phyloP scores from a whole-genome alignment of 1,140 invertebrate species.

The Solen grandis region DNA sequence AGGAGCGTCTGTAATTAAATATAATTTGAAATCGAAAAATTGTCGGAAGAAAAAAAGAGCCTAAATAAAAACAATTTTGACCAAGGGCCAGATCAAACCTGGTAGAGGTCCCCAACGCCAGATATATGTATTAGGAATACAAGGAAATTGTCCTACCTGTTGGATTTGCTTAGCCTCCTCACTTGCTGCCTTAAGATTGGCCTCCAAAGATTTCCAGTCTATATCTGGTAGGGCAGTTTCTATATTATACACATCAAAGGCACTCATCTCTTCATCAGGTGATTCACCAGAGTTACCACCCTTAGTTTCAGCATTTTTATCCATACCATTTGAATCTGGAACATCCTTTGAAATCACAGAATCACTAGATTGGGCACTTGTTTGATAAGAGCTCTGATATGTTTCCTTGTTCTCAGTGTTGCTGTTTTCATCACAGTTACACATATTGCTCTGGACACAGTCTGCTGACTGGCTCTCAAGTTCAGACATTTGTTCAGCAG shows the following conservation, averaged over 20 bases:
- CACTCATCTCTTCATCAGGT: conserved; percentile 4
- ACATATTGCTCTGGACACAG: neutral
- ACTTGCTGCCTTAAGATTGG: conserved; percentile 33
- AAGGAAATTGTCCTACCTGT: too few relatives aligned
- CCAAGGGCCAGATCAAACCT: too few relatives aligned
- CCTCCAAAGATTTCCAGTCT: conserved; percentile 44
- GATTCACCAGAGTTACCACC: neutral
- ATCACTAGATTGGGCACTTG: neutral
- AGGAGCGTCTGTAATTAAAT: too few relatives aligned
- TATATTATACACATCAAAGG: conserved; percentile 59
- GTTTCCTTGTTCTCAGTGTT: neutral
- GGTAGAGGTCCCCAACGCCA: too few relatives aligned
- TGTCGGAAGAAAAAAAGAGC: too few relatives aligned
- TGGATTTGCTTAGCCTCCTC: conserved; percentile 38
- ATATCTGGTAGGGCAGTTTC: conserved; percentile 47
- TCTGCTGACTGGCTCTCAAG: neutral
- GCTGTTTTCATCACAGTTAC: neutral
- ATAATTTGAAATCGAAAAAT: too few relatives aligned
- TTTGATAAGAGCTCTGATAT: too few relatives aligned
- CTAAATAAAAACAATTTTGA: too few relatives aligned
- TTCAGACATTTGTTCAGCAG: neutral
- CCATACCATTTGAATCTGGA: neutral
- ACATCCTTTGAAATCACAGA: neutral
- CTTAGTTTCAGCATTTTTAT: conserved; percentile 12
- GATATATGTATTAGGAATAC: too few relatives aligned